These are phyloP conservation scores for Rhamphomyia laevipes DNA, from an alignment of 2,888 invertebrate species.

Conservation along the genomic window DNA sequence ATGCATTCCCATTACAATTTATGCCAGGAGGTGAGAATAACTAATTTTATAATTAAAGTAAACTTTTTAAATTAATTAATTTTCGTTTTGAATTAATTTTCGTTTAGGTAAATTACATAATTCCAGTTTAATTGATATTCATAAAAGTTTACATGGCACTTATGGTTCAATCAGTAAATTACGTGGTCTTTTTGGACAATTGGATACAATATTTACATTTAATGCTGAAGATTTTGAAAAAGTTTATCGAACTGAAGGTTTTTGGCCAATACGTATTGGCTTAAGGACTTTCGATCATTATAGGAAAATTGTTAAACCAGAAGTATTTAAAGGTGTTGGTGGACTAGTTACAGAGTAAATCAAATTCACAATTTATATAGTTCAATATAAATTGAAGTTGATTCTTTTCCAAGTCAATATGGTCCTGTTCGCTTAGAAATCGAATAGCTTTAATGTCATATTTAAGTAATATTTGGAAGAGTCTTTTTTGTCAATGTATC, in stretches of 20 bases:
- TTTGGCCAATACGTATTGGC: constrained; percentile 38
- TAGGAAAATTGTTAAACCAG: constrained; percentile 31
- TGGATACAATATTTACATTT: constrained; percentile 37
- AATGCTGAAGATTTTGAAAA: constrained; percentile 41
- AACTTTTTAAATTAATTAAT: too few relatives aligned
- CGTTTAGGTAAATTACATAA: constrained; percentile 24
- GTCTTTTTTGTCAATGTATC: too few relatives aligned
- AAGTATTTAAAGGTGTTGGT: constrained; percentile 30
- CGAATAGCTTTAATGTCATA: too few relatives aligned
- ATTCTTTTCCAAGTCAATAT: too few relatives aligned
- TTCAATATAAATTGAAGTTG: too few relatives aligned
- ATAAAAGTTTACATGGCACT: constrained; percentile 19
- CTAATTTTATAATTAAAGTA: neutral
- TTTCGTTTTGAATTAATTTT: neutral
- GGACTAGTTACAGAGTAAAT: constrained; percentile 29
- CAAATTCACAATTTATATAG: too few relatives aligned
- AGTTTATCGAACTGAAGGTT: constrained; percentile 38
- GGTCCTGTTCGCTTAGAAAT: too few relatives aligned
- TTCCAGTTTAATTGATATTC: constrained; percentile 23
- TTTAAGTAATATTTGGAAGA: too few relatives aligned
- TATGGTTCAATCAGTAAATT: constrained; percentile 39
- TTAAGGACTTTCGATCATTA: constrained; percentile 37
- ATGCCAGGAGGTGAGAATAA: constrained; percentile 27
- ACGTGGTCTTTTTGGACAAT: constrained; percentile 31
- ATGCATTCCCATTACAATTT: constrained; percentile 20